Evolutionary conservation across 2,113 vertebrate species (phyloP), one percentile per base, ranked within the genome.

Genomic region (Galbula dea): DNA sequence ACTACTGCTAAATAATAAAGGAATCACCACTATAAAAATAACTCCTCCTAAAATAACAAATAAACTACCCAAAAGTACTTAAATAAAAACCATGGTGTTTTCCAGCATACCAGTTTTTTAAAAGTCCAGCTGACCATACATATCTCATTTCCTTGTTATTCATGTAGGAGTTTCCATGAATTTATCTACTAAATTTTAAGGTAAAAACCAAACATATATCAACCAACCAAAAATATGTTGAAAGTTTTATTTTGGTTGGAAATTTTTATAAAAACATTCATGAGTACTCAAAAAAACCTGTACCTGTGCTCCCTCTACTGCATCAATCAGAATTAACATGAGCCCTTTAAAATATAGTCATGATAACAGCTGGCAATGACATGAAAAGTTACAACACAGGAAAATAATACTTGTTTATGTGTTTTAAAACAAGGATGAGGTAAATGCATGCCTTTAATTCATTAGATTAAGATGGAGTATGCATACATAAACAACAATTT

Each of bases 221-320:
- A 86, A 37, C 32, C 10, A 58, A 75, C 20, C 7, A 76, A 74
- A 76, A 69, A 7, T 34, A 63, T 3, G 1, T 21, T 37, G 32
- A 26, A 83, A 74, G 5, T 7, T 19, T 52, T 73, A n/a, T n/a
- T n/a, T n/a, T n/a, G n/a, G n/a, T n/a, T n/a, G n/a, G n/a, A n/a
- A n/a, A n/a, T n/a, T n/a, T n/a, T n/a, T n/a, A n/a, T n/a, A n/a
- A 83, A 18, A 68, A 57, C 18, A 16, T 34, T 83, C 5, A 37
- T 7, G 9, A 65, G 19, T 36, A 73, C 37, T 55, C 34, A 32
- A 68, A 24, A 76, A 86, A 96, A 80, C 46, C 84, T 58, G 16
- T 78, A 83, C 58, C 87, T 86, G 76, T 94, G 93, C 95, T 97
- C 95, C 95, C 95, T 96, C 96, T 96, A 58, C 92, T 93, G 91